Conservation (phyloP, 2,888 invertebrate genomes). For the Caenorhabditis auriculariae region DNA sequence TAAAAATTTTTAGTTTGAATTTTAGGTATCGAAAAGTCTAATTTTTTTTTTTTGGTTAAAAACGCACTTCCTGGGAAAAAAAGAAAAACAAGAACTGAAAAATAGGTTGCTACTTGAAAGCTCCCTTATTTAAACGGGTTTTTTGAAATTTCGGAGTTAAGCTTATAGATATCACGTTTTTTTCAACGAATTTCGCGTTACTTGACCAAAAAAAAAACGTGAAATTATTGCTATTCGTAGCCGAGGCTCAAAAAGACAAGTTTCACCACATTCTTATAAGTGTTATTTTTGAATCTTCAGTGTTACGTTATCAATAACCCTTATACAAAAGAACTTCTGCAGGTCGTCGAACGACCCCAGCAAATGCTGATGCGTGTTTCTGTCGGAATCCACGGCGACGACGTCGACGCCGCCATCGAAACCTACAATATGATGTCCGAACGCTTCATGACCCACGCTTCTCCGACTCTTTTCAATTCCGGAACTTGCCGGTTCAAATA, state of each 20-base stretch:
- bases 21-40: not conserved
- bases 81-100: too few relatives aligned
- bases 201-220: too few relatives aligned
- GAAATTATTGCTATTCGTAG: too few relatives aligned
- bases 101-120: too few relatives aligned
- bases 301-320: conserved; percentile 19
- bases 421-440: conserved; percentile 94
- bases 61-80: too few relatives aligned
- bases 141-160: not conserved
- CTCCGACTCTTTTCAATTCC: conserved; percentile 93
- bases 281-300: too few relatives aligned
- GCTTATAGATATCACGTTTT: too few relatives aligned
- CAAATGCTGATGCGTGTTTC: conserved; percentile 98
- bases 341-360: conserved; percentile 89
- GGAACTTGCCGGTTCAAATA: conserved; percentile 73
- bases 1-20: not conserved
- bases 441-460: conserved; percentile 93
- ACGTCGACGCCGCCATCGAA: conserved; percentile 87
- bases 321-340: too few relatives aligned
- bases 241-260: too few relatives aligned
- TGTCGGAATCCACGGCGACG: conserved; percentile 91
- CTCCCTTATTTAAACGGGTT: too few relatives aligned
- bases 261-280: too few relatives aligned
- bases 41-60: not conserved
- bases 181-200: too few relatives aligned